These are phyloP conservation scores for Arctocebus calabarensis DNA, from an alignment of 2,797 vertebrate genomes.

Conservation along the genomic window DNA sequence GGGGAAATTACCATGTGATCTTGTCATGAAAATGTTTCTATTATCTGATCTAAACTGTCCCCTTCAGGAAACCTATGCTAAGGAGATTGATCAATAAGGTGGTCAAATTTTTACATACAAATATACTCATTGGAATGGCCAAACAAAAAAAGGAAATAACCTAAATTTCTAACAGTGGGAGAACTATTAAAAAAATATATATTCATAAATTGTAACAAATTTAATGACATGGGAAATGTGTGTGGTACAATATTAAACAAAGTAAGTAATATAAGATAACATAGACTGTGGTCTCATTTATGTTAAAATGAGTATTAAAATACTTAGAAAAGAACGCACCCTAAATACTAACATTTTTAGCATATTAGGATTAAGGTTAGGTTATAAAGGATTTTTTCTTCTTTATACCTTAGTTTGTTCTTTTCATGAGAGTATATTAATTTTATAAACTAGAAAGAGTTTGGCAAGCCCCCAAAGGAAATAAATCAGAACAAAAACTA, in stretches of 20 bases:
- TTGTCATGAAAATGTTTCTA: conserved; percentile 52
- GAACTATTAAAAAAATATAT: conserved; percentile 35
- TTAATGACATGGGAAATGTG: conserved; percentile 23
- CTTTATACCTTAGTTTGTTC: neutral
- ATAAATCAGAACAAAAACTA: neutral
- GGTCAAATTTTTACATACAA: conserved; percentile 65
- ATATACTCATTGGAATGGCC: neutral
- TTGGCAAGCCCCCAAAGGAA: neutral
- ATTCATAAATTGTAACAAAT: conserved; percentile 34
- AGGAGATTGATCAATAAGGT: conserved; percentile 52
- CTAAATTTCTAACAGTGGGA: conserved; percentile 40
- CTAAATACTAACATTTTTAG: conserved; percentile 36
- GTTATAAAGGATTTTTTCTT: neutral
- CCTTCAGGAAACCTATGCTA: conserved; percentile 50
- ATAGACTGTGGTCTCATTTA: neutral
- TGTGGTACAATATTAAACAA: conserved; percentile 13
- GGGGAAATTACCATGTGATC: neutral
- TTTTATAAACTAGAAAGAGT: conserved; percentile 46
- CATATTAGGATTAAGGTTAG: neutral
- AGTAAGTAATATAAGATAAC: neutral
- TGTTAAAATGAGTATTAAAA: conserved; percentile 38
- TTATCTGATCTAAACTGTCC: conserved; percentile 48
- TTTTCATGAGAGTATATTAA: conserved; percentile 41
- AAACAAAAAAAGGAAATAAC: conserved; percentile 52
- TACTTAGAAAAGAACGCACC: conserved; percentile 4